Percentiles rank a stretch among this genome's conserved stretches.
Conservation (phyloP, 2,113 vertebrate genomes). For the Cygnus buccinator region DNA sequence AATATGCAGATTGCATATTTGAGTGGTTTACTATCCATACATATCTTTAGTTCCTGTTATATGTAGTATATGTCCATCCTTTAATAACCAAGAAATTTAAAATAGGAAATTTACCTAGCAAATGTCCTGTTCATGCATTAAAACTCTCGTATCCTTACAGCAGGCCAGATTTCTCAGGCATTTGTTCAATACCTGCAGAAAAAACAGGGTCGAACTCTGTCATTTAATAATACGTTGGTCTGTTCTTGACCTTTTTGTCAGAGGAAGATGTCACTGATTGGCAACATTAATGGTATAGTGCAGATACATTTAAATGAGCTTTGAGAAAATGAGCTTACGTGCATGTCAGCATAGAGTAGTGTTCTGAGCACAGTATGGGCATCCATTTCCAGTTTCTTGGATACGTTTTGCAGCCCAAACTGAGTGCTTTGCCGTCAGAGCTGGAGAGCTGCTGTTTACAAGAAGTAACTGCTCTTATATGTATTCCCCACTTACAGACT, state of each 20-base stretch:
- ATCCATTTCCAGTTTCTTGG: neutral
- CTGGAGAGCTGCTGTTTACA: neutral
- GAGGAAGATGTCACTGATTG: neutral
- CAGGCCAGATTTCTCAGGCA: neutral
- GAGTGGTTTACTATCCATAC: neutral
- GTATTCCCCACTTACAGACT: neutral
- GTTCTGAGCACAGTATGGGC: neutral
- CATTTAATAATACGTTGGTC: fast-evolving
- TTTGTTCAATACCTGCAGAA: neutral
- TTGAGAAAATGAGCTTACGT: neutral
- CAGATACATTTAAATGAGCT: neutral
- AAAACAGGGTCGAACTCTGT: neutral
- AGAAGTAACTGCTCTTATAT: neutral
- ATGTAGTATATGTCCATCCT: neutral
- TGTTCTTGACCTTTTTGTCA: neutral
- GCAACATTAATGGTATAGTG: neutral
- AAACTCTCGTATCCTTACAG: neutral
- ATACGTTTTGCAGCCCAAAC: neutral
- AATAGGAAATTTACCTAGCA: neutral
- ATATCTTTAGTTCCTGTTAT: neutral
- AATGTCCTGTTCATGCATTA: neutral
- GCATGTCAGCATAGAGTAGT: fast-evolving
- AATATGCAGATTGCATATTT: neutral
- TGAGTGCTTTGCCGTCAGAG: neutral
- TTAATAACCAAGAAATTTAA: neutral